Evolutionary conservation across 1,140 invertebrate species (phyloP).

Genomic region (Atopsyche davidsoni): DNA sequence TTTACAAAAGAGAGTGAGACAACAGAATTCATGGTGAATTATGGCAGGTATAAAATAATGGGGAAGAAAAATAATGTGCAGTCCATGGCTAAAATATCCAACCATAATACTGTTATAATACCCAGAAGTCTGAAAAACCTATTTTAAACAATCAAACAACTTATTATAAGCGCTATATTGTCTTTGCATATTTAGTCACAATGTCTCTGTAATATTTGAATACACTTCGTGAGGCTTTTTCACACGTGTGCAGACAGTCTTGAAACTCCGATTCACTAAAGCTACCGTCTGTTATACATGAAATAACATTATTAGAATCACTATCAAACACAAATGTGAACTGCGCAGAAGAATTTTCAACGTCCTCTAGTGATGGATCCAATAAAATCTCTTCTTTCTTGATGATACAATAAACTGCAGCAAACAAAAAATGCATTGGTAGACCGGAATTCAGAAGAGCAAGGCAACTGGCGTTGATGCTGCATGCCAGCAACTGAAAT

Average conservation of each 20-base stretch:
- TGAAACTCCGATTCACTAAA: constrained; percentile 60
- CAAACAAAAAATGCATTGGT: constrained; percentile 72
- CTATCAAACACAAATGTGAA: constrained; percentile 70
- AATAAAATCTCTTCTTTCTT: constrained; percentile 57
- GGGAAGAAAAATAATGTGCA: no score
- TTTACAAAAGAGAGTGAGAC: neutral
- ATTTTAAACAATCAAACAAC: constrained; percentile 4
- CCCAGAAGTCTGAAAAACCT: no score
- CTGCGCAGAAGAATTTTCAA: constrained; percentile 41
- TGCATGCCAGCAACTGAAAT: constrained; percentile 65
- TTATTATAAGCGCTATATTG: constrained; percentile 12
- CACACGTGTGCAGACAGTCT: constrained; percentile 57
- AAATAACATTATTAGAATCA: constrained; percentile 54
- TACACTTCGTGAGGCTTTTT: constrained; percentile 55
- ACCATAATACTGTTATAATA: no score
- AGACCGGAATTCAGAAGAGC: constrained; percentile 75
- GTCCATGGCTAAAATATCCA: no score
- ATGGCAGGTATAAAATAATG: no score
- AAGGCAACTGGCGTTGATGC: constrained; percentile 75
- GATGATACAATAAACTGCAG: constrained; percentile 69
- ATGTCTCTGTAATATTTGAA: constrained; percentile 67
- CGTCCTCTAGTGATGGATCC: constrained; percentile 53
- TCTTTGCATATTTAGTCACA: constrained; percentile 49
- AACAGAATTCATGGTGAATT: no score
- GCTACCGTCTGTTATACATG: constrained; percentile 60